phyloP scores from a whole-genome alignment of 2,113 vertebrate genomes.

The Baryphthengus martii region DNA sequence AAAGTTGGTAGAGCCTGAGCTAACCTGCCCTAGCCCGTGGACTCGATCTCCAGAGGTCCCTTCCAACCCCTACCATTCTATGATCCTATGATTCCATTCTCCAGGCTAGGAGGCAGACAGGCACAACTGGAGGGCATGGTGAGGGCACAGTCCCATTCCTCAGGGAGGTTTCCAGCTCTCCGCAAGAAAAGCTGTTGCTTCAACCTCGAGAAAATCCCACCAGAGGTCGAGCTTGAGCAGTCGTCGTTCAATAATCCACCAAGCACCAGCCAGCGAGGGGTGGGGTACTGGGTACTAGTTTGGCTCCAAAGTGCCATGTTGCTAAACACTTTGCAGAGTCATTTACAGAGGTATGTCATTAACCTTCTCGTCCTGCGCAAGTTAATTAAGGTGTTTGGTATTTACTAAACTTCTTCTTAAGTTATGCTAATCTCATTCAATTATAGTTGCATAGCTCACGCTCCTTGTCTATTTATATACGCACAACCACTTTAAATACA shows the following conservation, averaged over 20 bases:
- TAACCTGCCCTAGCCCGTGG: rapidly evolving
- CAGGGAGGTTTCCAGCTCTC: background rate
- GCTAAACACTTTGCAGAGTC: background rate
- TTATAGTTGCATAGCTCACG: conserved; percentile 21
- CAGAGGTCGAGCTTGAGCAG: background rate
- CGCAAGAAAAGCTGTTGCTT: background rate
- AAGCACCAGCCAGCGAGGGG: background rate
- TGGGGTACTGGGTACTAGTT: background rate
- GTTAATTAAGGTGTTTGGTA: conserved; percentile 39
- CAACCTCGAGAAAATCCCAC: background rate
- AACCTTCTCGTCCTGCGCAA: background rate
- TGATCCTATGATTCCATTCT: no score
- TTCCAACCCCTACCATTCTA: no score
- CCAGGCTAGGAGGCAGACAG: background rate
- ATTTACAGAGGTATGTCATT: background rate
- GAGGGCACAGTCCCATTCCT: background rate
- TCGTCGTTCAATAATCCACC: background rate
- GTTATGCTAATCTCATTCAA: conserved; percentile 56
- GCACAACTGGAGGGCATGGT: background rate
- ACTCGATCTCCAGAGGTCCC: no score
- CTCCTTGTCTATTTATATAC: conserved; percentile 33
- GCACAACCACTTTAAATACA: conserved; percentile 31
- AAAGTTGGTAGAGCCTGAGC: background rate
- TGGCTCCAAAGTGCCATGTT: background rate
- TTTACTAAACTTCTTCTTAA: conserved; percentile 41